These are phyloP conservation scores for Danio albolineatus DNA, from an alignment of 2,797 vertebrate genomes.

Conservation along the genomic window DNA sequence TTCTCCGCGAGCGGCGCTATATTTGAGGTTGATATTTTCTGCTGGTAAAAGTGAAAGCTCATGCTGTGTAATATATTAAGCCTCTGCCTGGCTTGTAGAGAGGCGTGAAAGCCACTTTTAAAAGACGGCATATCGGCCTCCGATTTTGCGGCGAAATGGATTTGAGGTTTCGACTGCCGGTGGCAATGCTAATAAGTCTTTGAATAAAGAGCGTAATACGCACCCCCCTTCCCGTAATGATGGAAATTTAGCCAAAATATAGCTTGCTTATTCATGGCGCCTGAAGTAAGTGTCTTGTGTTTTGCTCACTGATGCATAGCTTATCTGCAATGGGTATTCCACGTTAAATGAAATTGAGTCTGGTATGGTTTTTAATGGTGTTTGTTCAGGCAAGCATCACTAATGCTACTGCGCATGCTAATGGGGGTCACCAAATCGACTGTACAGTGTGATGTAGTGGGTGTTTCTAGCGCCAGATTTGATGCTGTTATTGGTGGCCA, in stretches of 20 bases:
- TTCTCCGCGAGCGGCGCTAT: constrained; percentile 28
- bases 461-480: background rate
- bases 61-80: constrained; percentile 46
- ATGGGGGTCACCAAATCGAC: background rate
- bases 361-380: background rate
- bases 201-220: constrained; percentile 1
- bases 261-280: constrained; percentile 20
- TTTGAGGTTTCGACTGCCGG: constrained; percentile 21
- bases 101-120: constrained; percentile 2
- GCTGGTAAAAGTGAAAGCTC: constrained; percentile 25
- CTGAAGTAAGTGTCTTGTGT: constrained; percentile 1
- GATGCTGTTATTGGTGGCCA: background rate
- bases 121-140: background rate
- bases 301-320: constrained; percentile 1
- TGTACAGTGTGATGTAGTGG: background rate
- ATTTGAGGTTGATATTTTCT: constrained; percentile 53
- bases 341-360: background rate
- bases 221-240: constrained; percentile 27
- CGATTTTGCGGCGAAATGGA: constrained; percentile 8
- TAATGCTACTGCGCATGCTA: background rate
- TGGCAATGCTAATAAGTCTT: constrained; percentile 39
- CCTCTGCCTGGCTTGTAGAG: constrained; percentile 10
- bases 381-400: constrained; percentile 3
- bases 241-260: constrained; percentile 20
- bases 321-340: constrained; percentile 5